Evolutionary conservation across 2,888 invertebrate species (phyloP).

Genomic region (Catocala nupta): DNA sequence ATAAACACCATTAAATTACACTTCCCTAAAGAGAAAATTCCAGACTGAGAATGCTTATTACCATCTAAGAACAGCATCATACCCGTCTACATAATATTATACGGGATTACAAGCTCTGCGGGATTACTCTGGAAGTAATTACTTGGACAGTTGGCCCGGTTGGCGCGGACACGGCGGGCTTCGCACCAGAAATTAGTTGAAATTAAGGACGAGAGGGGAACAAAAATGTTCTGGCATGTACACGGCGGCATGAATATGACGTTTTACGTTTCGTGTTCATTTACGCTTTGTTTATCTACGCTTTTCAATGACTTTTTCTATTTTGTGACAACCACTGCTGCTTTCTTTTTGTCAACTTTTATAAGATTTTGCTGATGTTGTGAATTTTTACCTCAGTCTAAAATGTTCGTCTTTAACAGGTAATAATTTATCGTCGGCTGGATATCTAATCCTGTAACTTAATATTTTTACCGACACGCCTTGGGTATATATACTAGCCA

Average conservation of each 20-base stretch:
- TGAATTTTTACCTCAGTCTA: neutral
- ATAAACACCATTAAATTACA: conserved; percentile 25
- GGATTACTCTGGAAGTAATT: conserved; percentile 64
- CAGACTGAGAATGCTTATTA: conserved; percentile 33
- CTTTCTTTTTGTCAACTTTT: conserved; percentile 1
- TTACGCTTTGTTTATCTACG: conserved; percentile 45
- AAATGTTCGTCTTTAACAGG: too few species aligned
- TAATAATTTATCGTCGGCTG: too few species aligned
- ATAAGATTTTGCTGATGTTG: neutral
- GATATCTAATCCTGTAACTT: too few species aligned
- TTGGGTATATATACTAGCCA: too few species aligned
- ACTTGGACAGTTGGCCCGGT: conserved; percentile 61
- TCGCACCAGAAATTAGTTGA: conserved; percentile 59
- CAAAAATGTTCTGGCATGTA: conserved; percentile 45
- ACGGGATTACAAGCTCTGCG: conserved; percentile 48
- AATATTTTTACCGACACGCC: too few species aligned
- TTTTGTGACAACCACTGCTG: conserved; percentile 9
- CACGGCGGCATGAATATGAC: conserved; percentile 37
- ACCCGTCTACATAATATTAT: conserved; percentile 44
- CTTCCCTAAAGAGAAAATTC: conserved; percentile 18
- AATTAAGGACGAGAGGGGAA: conserved; percentile 53
- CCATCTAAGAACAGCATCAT: conserved; percentile 42
- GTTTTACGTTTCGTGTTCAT: conserved; percentile 40
- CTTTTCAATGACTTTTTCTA: conserved; percentile 28
- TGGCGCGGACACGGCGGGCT: conserved; percentile 47